Conservation (phyloP, 2,888 invertebrate species). For the Mycogona germanica region DNA sequence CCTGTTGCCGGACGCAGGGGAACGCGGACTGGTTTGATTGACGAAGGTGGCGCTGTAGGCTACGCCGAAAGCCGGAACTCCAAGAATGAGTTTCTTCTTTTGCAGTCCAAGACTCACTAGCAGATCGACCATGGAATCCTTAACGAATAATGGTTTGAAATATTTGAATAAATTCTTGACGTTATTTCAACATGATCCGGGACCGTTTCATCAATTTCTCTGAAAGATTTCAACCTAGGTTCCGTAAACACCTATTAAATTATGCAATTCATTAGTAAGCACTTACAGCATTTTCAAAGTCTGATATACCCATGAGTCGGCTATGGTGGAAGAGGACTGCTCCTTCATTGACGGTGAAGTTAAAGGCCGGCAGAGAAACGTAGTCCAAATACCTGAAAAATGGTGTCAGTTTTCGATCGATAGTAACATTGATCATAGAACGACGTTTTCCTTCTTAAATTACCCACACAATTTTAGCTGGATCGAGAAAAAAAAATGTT, state of each 20-base stretch:
- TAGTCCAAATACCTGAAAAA: slow-evolving; percentile 7
- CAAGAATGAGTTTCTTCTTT: slow-evolving; percentile 53
- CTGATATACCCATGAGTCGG: slow-evolving; percentile 15
- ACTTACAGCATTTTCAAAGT: slow-evolving; percentile 12
- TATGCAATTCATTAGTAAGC: neutral
- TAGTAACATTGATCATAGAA: too few relatives aligned
- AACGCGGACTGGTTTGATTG: slow-evolving; percentile 53
- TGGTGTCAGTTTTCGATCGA: too few relatives aligned
- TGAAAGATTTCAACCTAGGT: too few relatives aligned
- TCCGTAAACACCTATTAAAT: too few relatives aligned
- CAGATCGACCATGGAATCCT: slow-evolving; percentile 64
- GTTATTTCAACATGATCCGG: too few relatives aligned
- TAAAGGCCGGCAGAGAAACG: slow-evolving; percentile 10
- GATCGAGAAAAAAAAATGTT: too few relatives aligned
- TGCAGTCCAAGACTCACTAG: slow-evolving; percentile 57
- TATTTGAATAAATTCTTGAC: slow-evolving; percentile 5
- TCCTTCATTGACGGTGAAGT: slow-evolving; percentile 1
- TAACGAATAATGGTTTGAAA: slow-evolving; percentile 26
- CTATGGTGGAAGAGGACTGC: slow-evolving; percentile 10
- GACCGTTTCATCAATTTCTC: too few relatives aligned
- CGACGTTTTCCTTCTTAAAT: too few relatives aligned
- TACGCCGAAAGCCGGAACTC: slow-evolving; percentile 54
- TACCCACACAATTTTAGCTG: too few relatives aligned
- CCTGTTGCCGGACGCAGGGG: slow-evolving; percentile 46
- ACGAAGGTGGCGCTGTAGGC: slow-evolving; percentile 52